These are phyloP conservation scores for Exephanes ischioxanthus DNA, from an alignment of 2,888 invertebrate genomes.

Conservation along the genomic window DNA sequence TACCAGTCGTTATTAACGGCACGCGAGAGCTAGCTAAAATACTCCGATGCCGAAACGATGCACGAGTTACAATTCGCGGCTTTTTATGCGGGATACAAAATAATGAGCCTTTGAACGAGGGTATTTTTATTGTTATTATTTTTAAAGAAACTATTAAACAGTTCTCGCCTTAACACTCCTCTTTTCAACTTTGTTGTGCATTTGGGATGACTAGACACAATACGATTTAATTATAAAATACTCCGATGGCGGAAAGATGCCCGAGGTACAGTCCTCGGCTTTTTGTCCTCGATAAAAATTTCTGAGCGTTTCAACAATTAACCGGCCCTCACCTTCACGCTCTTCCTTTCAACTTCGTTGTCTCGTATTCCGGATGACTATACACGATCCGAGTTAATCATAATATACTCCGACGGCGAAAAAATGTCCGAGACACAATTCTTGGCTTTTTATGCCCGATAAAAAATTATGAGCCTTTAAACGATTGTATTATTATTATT, in stretches of 20 bases:
- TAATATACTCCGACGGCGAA: background rate
- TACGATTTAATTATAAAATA: no score
- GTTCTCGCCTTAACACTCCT: background rate
- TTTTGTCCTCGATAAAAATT: background rate
- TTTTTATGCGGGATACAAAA: background rate
- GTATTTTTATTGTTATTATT: background rate
- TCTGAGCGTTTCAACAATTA: background rate
- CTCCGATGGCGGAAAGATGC: no score
- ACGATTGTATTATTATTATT: no score
- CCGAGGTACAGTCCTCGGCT: no score
- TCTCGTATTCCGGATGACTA: no score
- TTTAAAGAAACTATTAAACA: background rate
- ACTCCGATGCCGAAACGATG: background rate
- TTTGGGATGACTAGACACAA: no score
- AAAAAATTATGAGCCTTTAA: no score
- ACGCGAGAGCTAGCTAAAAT: constrained; percentile 13
- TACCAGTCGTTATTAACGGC: constrained; percentile 5
- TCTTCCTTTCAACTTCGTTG: background rate
- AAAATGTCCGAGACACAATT: no score
- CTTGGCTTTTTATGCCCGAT: no score
- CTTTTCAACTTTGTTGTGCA: no score
- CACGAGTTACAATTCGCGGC: background rate
- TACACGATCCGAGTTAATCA: background rate
- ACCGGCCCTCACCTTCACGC: no score
- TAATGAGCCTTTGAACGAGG: background rate